phyloP scores from a whole-genome alignment of 2,797 vertebrate species.

The Lerista edwardsae region DNA sequence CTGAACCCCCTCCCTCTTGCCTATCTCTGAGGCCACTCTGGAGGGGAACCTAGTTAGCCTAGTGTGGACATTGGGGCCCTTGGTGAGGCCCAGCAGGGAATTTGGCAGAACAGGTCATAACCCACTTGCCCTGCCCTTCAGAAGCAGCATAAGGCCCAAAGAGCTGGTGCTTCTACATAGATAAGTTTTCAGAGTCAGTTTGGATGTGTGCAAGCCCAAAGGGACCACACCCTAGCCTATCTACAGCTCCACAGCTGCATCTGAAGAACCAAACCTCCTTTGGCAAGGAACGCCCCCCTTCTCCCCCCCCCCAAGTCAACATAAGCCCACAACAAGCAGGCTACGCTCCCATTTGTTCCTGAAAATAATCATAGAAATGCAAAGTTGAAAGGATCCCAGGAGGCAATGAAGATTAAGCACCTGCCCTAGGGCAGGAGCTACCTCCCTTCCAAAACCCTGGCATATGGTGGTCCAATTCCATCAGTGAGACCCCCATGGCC shows the following conservation, averaged over 20 bases:
- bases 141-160: not conserved
- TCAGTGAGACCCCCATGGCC: not conserved
- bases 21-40: too few species aligned
- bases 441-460: not conserved
- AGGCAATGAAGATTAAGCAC: too few species aligned
- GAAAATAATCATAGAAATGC: not conserved
- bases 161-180: not conserved
- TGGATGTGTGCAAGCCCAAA: not conserved
- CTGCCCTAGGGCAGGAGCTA: not conserved
- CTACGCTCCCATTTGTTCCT: not conserved
- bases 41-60: too few species aligned
- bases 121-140: not conserved
- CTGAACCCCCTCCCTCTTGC: too few species aligned
- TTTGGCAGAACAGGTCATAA: too few species aligned
- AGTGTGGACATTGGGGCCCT: too few species aligned
- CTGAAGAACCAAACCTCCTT: not conserved
- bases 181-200: not conserved
- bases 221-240: conserved; percentile 3
- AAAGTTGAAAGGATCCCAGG: not conserved
- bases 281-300: not conserved
- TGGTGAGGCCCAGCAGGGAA: too few species aligned
- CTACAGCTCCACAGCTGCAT: not conserved
- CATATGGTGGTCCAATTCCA: not conserved
- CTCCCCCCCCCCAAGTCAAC: not conserved
- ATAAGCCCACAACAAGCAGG: not conserved